Evolutionary conservation across 2,888 invertebrate species (phyloP).

Genomic region (Caenorhabditis wallacei): DNA sequence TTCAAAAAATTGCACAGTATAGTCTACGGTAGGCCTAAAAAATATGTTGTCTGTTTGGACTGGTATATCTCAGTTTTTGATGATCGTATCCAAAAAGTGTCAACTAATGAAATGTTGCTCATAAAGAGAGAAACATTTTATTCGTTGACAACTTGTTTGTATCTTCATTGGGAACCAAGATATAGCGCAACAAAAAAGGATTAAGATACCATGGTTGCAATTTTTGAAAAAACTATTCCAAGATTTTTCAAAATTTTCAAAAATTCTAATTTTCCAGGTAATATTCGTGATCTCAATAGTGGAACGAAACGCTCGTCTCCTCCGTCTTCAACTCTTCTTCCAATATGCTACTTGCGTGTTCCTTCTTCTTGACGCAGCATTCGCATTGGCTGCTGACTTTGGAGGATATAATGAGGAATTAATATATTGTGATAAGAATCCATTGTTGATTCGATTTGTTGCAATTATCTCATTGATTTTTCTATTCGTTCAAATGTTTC

Average conservation of each 20-base stretch:
- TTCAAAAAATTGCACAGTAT: no score
- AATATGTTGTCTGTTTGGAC: no score
- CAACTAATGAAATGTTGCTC: no score
- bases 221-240: neutral
- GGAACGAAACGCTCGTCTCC: conserved; percentile 75
- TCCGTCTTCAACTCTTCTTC: conserved; percentile 81
- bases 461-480: conserved; percentile 82
- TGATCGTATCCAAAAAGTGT: no score
- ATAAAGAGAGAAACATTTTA: no score
- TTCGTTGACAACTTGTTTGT: no score
- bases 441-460: conserved; percentile 80
- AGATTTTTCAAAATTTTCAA: no score
- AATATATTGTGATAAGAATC: conserved; percentile 73
- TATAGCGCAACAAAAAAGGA: no score
- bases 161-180: no score
- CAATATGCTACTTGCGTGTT: conserved; percentile 83
- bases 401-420: conserved; percentile 82
- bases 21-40: no score
- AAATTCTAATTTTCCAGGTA: conserved; percentile 67
- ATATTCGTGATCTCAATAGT: conserved; percentile 81
- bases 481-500: conserved; percentile 79
- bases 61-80: no score
- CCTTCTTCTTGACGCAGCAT: conserved; percentile 81
- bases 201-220: no score
- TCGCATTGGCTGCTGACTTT: conserved; percentile 82